These are phyloP conservation scores for Porites rus DNA, from an alignment of 92 coral and sea anemone species.

Conservation along the genomic window DNA sequence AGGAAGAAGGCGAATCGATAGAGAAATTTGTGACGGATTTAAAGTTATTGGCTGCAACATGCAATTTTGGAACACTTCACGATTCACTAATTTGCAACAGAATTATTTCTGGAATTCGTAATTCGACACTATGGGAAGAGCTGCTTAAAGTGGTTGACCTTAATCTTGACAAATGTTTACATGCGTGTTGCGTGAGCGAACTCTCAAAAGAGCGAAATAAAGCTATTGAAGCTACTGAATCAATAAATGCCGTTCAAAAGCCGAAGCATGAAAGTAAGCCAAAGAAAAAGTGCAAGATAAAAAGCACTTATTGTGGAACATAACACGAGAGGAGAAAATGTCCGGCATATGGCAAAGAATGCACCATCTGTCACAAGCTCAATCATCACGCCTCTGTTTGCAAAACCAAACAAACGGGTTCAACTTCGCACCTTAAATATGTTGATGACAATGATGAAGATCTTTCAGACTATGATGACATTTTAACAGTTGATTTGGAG, in stretches of 20 bases:
- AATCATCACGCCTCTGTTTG: slow-evolving; percentile 59
- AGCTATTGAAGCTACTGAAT: slow-evolving; percentile 15
- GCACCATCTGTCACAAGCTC: slow-evolving; percentile 23
- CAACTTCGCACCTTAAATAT: not conserved
- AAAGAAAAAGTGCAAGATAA: not conserved
- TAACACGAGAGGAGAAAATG: slow-evolving; percentile 45
- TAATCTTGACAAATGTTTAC: slow-evolving; percentile 4
- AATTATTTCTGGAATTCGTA: not conserved
- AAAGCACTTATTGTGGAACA: slow-evolving; percentile 42
- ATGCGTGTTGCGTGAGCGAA: slow-evolving; percentile 1
- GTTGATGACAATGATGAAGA: not conserved
- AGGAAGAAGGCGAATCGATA: slow-evolving; percentile 12
- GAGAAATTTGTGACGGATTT: too few relatives aligned
- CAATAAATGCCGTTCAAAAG: slow-evolving; percentile 2
- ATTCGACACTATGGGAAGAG: not conserved
- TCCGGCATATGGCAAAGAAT: slow-evolving; percentile 56
- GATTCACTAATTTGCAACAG: too few relatives aligned
- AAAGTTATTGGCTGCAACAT: too few relatives aligned
- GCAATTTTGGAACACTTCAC: too few relatives aligned
- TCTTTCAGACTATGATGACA: slow-evolving; percentile 9
- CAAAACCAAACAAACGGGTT: slow-evolving; percentile 14
- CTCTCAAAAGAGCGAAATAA: slow-evolving; percentile 7
- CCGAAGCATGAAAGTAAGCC: too few relatives aligned
- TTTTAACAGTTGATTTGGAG: slow-evolving; percentile 15
- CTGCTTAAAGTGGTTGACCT: slow-evolving; percentile 14